Base-by-base conservation (phyloP, 2,113 vertebrate genomes). In the Patagioenas fasciata region DNA sequence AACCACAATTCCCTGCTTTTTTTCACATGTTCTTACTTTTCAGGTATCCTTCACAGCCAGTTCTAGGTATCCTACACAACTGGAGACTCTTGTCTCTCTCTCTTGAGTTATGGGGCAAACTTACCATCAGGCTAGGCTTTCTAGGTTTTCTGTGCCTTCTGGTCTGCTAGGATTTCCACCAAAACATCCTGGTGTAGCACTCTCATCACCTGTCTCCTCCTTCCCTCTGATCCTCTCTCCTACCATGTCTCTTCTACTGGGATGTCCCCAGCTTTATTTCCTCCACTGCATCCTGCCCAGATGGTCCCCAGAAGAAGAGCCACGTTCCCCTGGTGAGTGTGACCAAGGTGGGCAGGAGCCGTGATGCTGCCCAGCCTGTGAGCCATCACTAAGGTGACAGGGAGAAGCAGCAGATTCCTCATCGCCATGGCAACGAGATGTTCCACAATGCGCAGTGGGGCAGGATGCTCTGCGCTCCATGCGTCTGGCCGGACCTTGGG, bases 401-500 rank as follows among this genome's bases (percentile, higher is more conserved):
- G 32, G 44, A 93, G 66, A 82, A 72, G 66, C 66, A 53, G 44
- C 50, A 57, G 40, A 61, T 77, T 57, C 54, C 38, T 73, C 9
- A 24, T 67, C 57, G 8, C 79, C 89, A 60, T 51, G 88, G 94
- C 9, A 77, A 95, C 82, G 4, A 6, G 29, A 34, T 29, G 24
- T 40, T 86, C 80, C 65, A 32, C 32, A 3, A 17, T 18, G 29
- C 0, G 1, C 70, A 69, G 38, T 0, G 1, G 66, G 32, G 31
- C 73, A 80, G 44, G 51, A 82, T 82, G 84, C 15, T 80, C 40
- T 44, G 28, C 32, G 38, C 28, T 85, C 53, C n/a, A 15, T 0
- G 0, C 0, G 3, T 31, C 40, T 40, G 25, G 31, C 9, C 54
- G 51, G 32, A 13, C 10, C 11, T 6, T 28, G 19, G 40, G 40